A percentile compares a stretch with the other conserved stretches of the same genome.
These are phyloP conservation scores for Microhierax caerulescens DNA, from an alignment of 2,797 vertebrate species.

Conservation along the genomic window DNA sequence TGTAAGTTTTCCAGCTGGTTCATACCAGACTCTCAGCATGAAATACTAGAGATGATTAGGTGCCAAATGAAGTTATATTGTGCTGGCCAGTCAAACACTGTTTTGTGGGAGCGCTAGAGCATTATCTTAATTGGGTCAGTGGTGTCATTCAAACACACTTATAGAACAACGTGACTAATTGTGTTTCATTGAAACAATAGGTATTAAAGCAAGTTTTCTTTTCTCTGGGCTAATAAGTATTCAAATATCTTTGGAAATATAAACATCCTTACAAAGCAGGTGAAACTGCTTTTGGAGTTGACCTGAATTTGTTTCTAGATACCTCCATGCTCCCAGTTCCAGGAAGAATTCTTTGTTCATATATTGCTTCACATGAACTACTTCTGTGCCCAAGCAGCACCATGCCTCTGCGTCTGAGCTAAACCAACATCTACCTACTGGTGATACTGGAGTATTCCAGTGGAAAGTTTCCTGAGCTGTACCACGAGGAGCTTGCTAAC, in stretches of 20 bases:
- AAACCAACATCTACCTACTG: background rate
- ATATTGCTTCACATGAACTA: background rate
- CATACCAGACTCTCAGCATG: background rate
- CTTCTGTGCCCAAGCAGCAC: background rate
- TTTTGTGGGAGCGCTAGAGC: background rate
- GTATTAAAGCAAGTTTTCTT: background rate
- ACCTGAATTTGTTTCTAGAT: background rate
- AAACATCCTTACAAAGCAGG: background rate
- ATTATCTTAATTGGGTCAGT: background rate
- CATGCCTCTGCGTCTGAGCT: background rate
- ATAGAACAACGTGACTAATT: background rate
- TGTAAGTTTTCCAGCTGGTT: background rate
- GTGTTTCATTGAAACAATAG: background rate
- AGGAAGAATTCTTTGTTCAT: background rate
- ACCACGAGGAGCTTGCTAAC: background rate
- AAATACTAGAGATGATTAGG: background rate
- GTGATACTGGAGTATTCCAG: background rate
- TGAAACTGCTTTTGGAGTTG: background rate
- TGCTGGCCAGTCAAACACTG: background rate
- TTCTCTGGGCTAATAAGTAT: background rate
- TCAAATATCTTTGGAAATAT: background rate
- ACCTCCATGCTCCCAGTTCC: background rate
- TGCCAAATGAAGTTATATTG: background rate
- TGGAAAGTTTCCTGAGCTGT: background rate
- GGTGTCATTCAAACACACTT: background rate